Conservation (phyloP, 2,113 vertebrate genomes). For the Paracanthobrama guichenoti region DNA sequence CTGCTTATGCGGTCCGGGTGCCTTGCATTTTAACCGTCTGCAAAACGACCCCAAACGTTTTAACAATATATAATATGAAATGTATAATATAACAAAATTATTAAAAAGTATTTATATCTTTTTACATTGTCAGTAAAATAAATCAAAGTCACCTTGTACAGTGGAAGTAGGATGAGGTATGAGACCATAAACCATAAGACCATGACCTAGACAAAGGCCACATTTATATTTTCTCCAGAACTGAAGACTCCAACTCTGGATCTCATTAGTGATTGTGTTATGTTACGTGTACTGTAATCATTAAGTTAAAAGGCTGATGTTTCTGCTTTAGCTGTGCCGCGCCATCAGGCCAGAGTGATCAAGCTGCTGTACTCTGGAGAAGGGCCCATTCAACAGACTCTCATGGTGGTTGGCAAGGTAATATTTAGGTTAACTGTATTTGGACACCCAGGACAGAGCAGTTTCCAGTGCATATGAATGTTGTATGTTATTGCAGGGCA, state of each 20-base stretch:
- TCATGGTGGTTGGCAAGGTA: constrained; percentile 83
- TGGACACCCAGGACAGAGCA: neutral
- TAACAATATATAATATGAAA: too few species aligned
- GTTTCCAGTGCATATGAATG: neutral
- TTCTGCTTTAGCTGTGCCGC: constrained; percentile 68
- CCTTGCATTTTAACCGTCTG: too few species aligned
- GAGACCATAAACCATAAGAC: neutral
- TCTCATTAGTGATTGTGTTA: neutral
- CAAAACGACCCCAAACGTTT: too few species aligned
- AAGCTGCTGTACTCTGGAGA: constrained; percentile 77
- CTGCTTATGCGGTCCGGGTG: too few species aligned
- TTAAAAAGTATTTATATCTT: neutral
- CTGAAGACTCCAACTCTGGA: neutral
- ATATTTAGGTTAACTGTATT: constrained; percentile 5
- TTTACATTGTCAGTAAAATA: neutral
- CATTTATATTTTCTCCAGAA: too few species aligned
- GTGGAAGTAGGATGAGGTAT: too few species aligned
- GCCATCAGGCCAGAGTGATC: constrained; percentile 79
- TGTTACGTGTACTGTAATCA: neutral
- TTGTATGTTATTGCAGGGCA: constrained; percentile 66
- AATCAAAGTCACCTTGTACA: neutral
- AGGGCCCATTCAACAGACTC: constrained; percentile 70
- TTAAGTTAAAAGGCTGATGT: neutral
- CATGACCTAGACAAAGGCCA: too few species aligned
- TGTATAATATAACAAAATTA: too few species aligned